These are phyloP conservation scores for Strigamia maritima DNA, from an alignment of 2,888 invertebrate species.

Conservation along the genomic window DNA sequence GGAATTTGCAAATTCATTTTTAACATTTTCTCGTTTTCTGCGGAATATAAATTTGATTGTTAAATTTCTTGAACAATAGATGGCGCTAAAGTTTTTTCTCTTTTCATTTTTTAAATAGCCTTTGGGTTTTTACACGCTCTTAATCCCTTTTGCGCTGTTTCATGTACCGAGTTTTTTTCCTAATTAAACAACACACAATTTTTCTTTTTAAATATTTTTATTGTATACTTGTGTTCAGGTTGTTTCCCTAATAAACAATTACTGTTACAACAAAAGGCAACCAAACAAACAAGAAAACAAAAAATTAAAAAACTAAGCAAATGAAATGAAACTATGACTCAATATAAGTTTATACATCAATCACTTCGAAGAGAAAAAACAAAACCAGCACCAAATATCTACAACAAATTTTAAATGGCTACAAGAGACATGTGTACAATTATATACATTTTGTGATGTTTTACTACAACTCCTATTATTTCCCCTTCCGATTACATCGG, in stretches of 20 bases:
- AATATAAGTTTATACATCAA: conserved; percentile 10
- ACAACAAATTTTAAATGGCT: neutral
- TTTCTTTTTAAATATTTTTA: neutral
- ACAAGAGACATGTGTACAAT: neutral
- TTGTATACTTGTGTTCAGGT: neutral
- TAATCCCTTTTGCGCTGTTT: neutral
- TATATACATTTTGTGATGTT: neutral
- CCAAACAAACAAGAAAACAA: neutral
- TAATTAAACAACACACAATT: neutral
- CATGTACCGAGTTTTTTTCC: neutral
- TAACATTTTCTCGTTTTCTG: neutral
- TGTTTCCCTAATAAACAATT: neutral
- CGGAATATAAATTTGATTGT: neutral
- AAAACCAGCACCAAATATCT: neutral
- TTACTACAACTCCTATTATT: neutral
- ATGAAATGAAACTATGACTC: conserved; percentile 10
- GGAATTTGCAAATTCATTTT: too few relatives aligned
- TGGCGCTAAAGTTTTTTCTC: neutral
- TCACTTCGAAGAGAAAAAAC: conserved; percentile 1
- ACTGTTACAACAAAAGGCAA: neutral
- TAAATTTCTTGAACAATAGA: neutral
- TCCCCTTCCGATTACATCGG: neutral
- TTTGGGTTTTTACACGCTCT: neutral
- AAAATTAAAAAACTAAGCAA: neutral
- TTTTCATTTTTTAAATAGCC: neutral